Evolutionary conservation across 1,140 invertebrate species (phyloP).

Genomic region (Brachionus plicatilis): DNA sequence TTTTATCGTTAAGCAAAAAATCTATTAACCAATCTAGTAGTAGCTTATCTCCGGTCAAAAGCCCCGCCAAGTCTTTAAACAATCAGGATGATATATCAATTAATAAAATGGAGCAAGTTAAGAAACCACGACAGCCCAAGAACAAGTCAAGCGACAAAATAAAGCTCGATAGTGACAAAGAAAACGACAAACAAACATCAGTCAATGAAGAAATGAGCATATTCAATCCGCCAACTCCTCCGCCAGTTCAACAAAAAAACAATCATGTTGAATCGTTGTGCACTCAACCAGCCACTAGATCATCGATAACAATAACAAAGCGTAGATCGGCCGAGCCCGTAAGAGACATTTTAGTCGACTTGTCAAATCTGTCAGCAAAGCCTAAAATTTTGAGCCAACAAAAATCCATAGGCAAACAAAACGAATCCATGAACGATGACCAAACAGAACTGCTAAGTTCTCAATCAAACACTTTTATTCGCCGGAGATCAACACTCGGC

Average conservation of each 20-base stretch:
- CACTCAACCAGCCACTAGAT: not conserved
- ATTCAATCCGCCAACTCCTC: not conserved
- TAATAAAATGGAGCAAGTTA: not conserved
- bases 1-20: not conserved
- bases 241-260: not conserved
- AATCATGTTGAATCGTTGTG: not conserved
- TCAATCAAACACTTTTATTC: not conserved
- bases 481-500: not conserved
- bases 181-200: not conserved
- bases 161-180: not conserved
- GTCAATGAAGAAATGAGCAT: not conserved
- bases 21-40: not conserved
- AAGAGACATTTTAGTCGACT: not conserved
- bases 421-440: not conserved
- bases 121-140: not conserved
- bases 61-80: not conserved
- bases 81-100: not conserved
- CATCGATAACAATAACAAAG: slow-evolving; percentile 2
- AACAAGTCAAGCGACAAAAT: not conserved
- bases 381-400: not conserved
- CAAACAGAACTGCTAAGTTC: not conserved
- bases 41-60: not conserved
- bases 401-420: not conserved
- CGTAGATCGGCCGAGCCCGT: not conserved
- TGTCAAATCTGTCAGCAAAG: not conserved